Evolutionary conservation across 2,888 invertebrate species (phyloP).

Genomic region (Mythimna lalbum): DNA sequence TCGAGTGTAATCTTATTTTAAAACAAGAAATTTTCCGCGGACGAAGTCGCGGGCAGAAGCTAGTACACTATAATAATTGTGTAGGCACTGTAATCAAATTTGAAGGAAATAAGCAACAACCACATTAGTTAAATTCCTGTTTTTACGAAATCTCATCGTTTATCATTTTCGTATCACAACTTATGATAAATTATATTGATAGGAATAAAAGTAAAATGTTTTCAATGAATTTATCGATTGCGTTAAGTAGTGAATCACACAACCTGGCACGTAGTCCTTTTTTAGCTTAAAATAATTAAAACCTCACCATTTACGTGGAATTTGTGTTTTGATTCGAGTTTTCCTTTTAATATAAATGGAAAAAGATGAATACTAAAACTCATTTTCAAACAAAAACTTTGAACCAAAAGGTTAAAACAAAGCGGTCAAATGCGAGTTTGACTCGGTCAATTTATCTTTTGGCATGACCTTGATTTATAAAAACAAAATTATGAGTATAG

Average conservation of each 20-base stretch:
- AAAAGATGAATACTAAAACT: background rate
- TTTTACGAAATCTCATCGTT: slow-evolving; percentile 14
- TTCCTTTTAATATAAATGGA: slow-evolving; percentile 7
- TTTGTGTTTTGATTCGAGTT: background rate
- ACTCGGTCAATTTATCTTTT: background rate
- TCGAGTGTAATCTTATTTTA: too few species aligned
- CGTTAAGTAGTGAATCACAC: slow-evolving; percentile 7
- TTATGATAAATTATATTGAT: slow-evolving; percentile 31
- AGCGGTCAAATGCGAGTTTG: background rate
- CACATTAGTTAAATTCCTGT: slow-evolving; percentile 24
- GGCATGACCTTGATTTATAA: too few species aligned
- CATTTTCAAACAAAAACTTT: background rate
- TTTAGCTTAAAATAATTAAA: background rate
- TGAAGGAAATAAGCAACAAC: slow-evolving; percentile 23
- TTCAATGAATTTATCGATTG: slow-evolving; percentile 22
- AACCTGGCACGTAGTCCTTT: background rate
- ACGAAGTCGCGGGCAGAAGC: too few species aligned
- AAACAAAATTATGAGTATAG: too few species aligned
- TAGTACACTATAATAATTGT: background rate
- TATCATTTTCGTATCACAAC: slow-evolving; percentile 19
- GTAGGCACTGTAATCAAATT: slow-evolving; percentile 24
- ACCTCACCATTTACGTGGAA: slow-evolving; percentile 10
- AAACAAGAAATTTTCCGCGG: too few species aligned
- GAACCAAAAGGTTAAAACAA: too few species aligned
- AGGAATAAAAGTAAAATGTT: slow-evolving; percentile 1